phyloP scores from a whole-genome alignment of 2,113 vertebrate species.

The Onychostoma macrolepis region DNA sequence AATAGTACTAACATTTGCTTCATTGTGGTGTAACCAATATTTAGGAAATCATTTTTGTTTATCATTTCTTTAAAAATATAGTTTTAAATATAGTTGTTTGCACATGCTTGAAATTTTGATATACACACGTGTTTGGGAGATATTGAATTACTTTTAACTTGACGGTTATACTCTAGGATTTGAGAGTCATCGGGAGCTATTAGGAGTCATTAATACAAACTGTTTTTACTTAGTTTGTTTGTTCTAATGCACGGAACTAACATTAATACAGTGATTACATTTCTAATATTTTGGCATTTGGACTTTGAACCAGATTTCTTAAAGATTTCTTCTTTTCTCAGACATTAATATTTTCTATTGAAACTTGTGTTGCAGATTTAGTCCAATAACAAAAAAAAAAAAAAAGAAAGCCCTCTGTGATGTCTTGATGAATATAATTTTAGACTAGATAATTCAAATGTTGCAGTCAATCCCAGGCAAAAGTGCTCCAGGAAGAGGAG shows the following conservation, averaged over 20 bases:
- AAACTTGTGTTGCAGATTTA: not conserved
- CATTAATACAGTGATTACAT: not conserved
- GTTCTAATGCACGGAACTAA: not conserved
- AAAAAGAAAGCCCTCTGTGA: not conserved
- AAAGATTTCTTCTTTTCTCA: not conserved
- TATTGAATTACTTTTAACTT: not conserved
- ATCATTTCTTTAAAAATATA: too few species aligned
- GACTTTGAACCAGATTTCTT: not conserved
- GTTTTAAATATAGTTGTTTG: too few species aligned
- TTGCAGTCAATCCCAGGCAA: not conserved
- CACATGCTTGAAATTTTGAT: too few species aligned
- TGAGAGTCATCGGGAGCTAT: not conserved
- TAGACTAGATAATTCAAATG: not conserved
- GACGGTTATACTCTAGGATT: not conserved
- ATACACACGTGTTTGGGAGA: too few species aligned
- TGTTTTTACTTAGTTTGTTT: not conserved
- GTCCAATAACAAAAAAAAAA: not conserved
- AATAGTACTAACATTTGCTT: not conserved
- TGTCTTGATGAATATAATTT: not conserved
- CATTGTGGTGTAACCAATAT: not conserved
- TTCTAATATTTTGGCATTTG: not conserved
- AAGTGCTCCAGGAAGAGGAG: not conserved
- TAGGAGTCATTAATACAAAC: not conserved
- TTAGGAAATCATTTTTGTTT: not conserved
- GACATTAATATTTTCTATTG: not conserved